These are phyloP conservation scores for Drosophila pegasa DNA, from an alignment of 2,888 invertebrate species.

Conservation along the genomic window DNA sequence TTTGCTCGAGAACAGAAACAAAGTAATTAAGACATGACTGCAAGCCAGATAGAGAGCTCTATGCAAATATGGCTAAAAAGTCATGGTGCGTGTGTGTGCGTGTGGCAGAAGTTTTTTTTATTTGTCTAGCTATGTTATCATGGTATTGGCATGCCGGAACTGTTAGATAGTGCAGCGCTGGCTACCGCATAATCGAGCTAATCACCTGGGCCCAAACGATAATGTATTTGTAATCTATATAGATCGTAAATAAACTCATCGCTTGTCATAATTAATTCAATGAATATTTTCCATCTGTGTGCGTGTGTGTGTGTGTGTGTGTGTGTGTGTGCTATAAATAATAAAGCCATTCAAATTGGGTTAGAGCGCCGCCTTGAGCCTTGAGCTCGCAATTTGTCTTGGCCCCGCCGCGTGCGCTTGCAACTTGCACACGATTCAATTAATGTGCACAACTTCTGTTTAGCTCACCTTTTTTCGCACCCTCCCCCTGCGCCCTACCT, in stretches of 20 bases:
- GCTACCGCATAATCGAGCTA: conserved; percentile 54
- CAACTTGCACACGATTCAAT: conserved; percentile 8
- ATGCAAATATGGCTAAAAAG: conserved; percentile 1
- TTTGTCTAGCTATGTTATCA: conserved; percentile 18
- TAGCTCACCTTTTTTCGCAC: not conserved
- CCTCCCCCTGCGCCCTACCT: too few relatives aligned
- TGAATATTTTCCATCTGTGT: conserved; percentile 41
- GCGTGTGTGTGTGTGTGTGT: conserved; percentile 9
- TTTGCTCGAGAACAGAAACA: not conserved
- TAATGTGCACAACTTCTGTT: conserved; percentile 24
- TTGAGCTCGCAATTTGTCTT: not conserved
- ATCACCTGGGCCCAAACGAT: conserved; percentile 37
- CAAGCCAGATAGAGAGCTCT: not conserved
- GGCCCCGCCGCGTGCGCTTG: not conserved
- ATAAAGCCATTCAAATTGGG: conserved; percentile 16
- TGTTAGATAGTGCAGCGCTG: conserved; percentile 34
- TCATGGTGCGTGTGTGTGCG: not conserved
- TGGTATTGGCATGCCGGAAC: conserved; percentile 31
- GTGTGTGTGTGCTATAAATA: conserved; percentile 35
- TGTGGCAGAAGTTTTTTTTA: not conserved
- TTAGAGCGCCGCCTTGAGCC: not conserved
- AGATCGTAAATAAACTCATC: conserved; percentile 73
- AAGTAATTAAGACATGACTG: conserved; percentile 2
- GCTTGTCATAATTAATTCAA: conserved; percentile 80
- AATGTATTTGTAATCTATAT: conserved; percentile 58